A percentile compares a stretch with the other conserved stretches of the same genome.
These are phyloP conservation scores for Hydraecia micacea DNA, from an alignment of 2,888 invertebrate genomes.

Conservation along the genomic window DNA sequence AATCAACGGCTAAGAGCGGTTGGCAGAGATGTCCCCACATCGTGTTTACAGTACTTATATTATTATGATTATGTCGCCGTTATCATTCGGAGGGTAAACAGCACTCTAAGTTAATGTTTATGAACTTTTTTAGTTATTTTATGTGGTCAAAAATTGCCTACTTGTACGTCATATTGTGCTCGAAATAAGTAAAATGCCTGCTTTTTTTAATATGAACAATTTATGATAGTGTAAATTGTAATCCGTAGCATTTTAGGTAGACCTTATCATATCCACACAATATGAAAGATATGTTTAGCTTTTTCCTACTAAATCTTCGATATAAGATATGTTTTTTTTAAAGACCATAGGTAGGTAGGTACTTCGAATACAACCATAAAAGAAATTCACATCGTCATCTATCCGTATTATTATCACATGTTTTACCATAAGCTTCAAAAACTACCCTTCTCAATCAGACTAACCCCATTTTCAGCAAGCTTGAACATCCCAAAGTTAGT, in stretches of 20 bases:
- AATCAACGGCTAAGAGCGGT: constrained; percentile 58
- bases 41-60: constrained; percentile 34
- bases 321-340: neutral
- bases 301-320: neutral
- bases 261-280: neutral
- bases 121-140: neutral
- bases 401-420: neutral
- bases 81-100: constrained; percentile 40
- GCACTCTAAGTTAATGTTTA: constrained; percentile 14
- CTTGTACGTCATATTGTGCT: neutral
- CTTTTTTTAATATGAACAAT: neutral
- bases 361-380: neutral
- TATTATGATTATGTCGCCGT: constrained; percentile 46
- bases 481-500: constrained; percentile 43
- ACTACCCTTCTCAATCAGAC: neutral
- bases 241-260: neutral
- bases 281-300: neutral
- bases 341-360: too few species aligned
- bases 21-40: constrained; percentile 53
- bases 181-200: neutral
- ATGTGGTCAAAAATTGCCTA: neutral
- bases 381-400: neutral
- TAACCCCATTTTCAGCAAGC: constrained; percentile 26
- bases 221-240: neutral
- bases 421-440: neutral